Evolutionary conservation across 2,888 invertebrate genomes (phyloP).

Genomic region (Pollenia amentaria): DNA sequence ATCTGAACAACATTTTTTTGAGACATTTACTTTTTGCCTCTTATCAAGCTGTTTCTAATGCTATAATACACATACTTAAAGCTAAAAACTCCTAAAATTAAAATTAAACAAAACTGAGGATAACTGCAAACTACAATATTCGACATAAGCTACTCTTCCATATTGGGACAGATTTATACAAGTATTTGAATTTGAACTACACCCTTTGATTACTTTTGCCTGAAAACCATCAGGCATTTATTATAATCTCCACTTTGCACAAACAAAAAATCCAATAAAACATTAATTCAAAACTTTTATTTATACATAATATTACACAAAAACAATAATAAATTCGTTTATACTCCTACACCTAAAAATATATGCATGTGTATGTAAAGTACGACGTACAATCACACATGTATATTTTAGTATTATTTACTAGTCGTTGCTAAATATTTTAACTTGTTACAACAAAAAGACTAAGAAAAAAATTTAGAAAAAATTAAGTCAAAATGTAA

Average conservation of each 20-base stretch:
- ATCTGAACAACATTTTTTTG: no score
- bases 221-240: constrained; percentile 38
- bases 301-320: constrained; percentile 20
- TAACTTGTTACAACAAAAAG: constrained; percentile 29
- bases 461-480: constrained; percentile 32
- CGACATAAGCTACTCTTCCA: no score
- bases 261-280: constrained; percentile 50
- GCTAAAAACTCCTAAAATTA: no score
- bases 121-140: no score
- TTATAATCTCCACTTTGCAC: constrained; percentile 53
- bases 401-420: constrained; percentile 31
- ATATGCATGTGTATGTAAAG: constrained; percentile 7
- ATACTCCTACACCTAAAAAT: background rate
- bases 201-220: constrained; percentile 50
- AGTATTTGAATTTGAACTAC: constrained; percentile 44
- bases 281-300: constrained; percentile 71
- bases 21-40: no score
- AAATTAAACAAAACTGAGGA: no score
- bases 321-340: background rate
- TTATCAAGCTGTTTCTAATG: no score
- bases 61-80: no score
- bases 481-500: constrained; percentile 63
- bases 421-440: constrained; percentile 51
- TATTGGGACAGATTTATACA: background rate
- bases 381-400: constrained; percentile 1